Evolutionary conservation across 1,140 invertebrate genomes (phyloP).

Genomic region (Temnothorax nylanderi): DNA sequence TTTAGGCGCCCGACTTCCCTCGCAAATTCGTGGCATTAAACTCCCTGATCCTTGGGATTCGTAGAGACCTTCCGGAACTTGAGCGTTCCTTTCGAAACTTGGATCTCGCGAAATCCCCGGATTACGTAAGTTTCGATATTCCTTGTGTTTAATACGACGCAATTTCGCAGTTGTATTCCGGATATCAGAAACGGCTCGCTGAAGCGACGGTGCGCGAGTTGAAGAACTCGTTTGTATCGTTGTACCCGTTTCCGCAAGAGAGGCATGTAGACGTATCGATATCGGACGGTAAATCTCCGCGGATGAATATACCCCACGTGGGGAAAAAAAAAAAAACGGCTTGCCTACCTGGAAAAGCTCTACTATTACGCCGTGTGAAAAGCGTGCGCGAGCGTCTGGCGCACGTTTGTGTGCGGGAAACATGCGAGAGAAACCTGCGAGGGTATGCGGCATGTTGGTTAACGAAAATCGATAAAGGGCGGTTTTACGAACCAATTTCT

Average conservation of each 20-base stretch:
- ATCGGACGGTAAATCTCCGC: slow-evolving; percentile 33
- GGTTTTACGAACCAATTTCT: slow-evolving; percentile 68
- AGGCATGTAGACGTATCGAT: slow-evolving; percentile 27
- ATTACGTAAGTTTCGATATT: slow-evolving; percentile 13
- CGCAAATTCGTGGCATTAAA: background rate
- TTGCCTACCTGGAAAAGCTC: slow-evolving; percentile 30
- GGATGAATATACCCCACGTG: slow-evolving; percentile 4
- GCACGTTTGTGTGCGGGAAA: background rate
- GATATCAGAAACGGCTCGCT: background rate
- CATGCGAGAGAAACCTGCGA: slow-evolving; percentile 29
- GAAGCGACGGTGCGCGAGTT: background rate
- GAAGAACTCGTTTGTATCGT: slow-evolving; percentile 4
- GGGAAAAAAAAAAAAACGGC: background rate
- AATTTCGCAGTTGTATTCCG: background rate
- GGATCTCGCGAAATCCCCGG: background rate
- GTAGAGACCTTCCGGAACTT: background rate
- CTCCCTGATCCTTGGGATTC: background rate
- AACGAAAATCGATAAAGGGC: slow-evolving; percentile 68
- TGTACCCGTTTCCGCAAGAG: background rate
- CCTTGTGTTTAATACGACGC: background rate
- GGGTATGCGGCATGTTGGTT: slow-evolving; percentile 41
- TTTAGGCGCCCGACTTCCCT: background rate
- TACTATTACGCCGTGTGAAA: background rate
- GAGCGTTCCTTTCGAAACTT: background rate
- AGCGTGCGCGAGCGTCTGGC: background rate